Percentiles rank a stretch among this genome's conserved stretches.
Evolutionary conservation across 2,888 invertebrate species (phyloP).

Genomic region (Ennomos erosarius): DNA sequence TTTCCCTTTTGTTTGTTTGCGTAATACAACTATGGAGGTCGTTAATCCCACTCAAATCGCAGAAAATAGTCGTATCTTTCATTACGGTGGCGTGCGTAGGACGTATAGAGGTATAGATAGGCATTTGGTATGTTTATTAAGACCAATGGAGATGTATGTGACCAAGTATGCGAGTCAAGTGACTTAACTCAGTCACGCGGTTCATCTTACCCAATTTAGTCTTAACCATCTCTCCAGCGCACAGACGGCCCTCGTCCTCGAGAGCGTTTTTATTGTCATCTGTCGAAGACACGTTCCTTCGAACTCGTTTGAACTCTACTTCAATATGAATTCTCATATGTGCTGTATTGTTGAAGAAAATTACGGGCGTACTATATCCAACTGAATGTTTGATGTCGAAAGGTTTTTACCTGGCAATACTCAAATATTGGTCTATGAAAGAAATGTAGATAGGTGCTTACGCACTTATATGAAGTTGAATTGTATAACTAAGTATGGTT

Average conservation of each 20-base stretch:
- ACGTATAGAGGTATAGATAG: not conserved
- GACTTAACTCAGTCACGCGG: constrained; percentile 36
- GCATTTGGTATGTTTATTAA: constrained; percentile 3
- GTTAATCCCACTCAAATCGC: constrained; percentile 31
- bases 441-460: too few relatives aligned
- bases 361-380: constrained; percentile 26
- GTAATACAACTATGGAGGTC: constrained; percentile 32
- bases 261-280: constrained; percentile 32
- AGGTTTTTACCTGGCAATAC: constrained; percentile 13
- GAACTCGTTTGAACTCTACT: constrained; percentile 28
- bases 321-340: constrained; percentile 33
- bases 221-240: constrained; percentile 19
- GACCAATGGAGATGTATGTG: constrained; percentile 5
- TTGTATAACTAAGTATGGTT: too few relatives aligned
- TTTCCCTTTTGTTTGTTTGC: constrained; percentile 51
- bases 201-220: constrained; percentile 36
- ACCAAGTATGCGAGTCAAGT: constrained; percentile 30
- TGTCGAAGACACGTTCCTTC: constrained; percentile 29
- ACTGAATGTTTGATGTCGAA: constrained; percentile 10
- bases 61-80: constrained; percentile 13
- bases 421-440: constrained; percentile 19
- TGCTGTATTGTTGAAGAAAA: constrained; percentile 29
- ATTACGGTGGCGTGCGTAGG: constrained; percentile 22
- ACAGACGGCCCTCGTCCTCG: constrained; percentile 12
- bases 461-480: too few relatives aligned